Evolutionary conservation across 2,888 invertebrate genomes (phyloP).

Genomic region (Ennomos fuscantarius): DNA sequence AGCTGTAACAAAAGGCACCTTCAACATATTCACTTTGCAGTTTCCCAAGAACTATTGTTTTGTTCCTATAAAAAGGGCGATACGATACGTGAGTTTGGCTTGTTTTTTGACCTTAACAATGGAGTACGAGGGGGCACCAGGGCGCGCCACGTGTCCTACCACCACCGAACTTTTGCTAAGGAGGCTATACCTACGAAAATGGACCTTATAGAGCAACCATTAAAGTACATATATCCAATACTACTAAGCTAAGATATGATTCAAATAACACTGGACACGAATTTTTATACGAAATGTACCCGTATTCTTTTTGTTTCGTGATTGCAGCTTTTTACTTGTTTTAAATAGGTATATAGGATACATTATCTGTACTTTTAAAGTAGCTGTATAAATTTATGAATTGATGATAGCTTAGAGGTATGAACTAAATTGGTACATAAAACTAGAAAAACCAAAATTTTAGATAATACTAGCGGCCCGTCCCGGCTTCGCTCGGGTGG

Average conservation of each 20-base stretch:
- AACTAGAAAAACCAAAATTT: too few relatives aligned
- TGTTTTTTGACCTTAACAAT: slow-evolving; percentile 77
- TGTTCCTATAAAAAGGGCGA: slow-evolving; percentile 65
- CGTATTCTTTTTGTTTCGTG: too few relatives aligned
- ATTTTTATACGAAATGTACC: background rate
- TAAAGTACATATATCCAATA: background rate
- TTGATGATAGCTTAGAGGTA: too few relatives aligned
- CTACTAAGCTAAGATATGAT: too few relatives aligned
- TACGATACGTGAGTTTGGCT: slow-evolving; percentile 72
- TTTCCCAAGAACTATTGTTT: slow-evolving; percentile 69
- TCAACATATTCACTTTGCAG: slow-evolving; percentile 50
- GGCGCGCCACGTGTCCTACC: slow-evolving; percentile 68
- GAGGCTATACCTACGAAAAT: slow-evolving; percentile 25
- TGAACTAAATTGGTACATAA: too few relatives aligned
- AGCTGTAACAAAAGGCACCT: slow-evolving; percentile 56
- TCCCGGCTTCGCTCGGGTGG: too few relatives aligned
- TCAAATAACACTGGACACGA: background rate
- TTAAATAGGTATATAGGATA: too few relatives aligned
- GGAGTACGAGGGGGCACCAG: slow-evolving; percentile 54
- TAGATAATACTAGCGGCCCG: too few relatives aligned
- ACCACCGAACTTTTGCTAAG: slow-evolving; percentile 43
- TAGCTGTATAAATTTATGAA: too few relatives aligned
- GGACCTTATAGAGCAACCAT: slow-evolving; percentile 31
- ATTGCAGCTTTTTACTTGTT: too few relatives aligned
- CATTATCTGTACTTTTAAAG: too few relatives aligned